Conservation (phyloP, 2,888 invertebrate species). For the Andrena bucephala region DNA sequence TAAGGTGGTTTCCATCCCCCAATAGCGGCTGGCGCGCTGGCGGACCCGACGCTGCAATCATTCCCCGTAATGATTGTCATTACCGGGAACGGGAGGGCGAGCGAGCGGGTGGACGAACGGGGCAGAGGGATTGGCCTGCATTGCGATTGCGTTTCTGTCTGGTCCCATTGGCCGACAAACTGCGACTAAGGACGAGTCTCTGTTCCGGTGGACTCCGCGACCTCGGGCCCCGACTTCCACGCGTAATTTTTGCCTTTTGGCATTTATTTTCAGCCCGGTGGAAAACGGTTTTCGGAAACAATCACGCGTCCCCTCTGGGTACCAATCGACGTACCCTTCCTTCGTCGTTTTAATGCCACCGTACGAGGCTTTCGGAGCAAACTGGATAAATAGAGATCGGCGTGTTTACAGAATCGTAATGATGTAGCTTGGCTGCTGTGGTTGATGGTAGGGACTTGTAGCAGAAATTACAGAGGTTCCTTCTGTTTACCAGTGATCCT, state of each 20-base stretch:
- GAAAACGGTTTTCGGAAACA: conserved; percentile 50
- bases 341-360: conserved; percentile 11
- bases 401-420: conserved; percentile 14
- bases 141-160: conserved; percentile 82
- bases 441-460: background rate
- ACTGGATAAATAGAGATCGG: conserved; percentile 35
- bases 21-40: conserved; percentile 79
- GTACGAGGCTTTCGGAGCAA: background rate
- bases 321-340: background rate
- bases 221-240: conserved; percentile 54
- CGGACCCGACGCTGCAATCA: conserved; percentile 83
- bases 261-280: conserved; percentile 23
- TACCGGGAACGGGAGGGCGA: conserved; percentile 80
- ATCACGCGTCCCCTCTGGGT: conserved; percentile 20
- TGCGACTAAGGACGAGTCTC: conserved; percentile 69
- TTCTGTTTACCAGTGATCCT: background rate
- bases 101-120: conserved; percentile 75
- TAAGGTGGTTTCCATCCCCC: conserved; percentile 83
- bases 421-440: conserved; percentile 10
- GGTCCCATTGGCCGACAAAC: conserved; percentile 81
- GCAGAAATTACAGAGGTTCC: background rate
- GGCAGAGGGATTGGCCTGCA: conserved; percentile 79
- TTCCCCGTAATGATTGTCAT: conserved; percentile 84
- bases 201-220: conserved; percentile 62
- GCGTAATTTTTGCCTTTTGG: conserved; percentile 58